Conservation (phyloP, 2,888 invertebrate genomes). For the Pandemis cinnamomeana region DNA sequence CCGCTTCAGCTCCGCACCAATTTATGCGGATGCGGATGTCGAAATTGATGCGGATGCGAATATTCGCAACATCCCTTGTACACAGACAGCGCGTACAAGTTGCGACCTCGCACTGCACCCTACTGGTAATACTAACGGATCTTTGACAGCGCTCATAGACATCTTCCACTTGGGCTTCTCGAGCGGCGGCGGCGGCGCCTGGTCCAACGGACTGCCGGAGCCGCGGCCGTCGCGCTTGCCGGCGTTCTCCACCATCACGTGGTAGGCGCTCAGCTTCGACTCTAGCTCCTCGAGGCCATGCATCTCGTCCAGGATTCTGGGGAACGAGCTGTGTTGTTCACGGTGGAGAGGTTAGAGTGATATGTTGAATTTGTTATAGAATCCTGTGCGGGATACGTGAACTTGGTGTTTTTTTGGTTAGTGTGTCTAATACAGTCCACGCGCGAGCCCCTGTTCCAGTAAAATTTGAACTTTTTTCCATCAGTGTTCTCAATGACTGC, state of each 20-base stretch:
- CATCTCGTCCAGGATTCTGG: slow-evolving; percentile 86
- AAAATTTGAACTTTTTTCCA: too few species aligned
- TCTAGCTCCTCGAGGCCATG: slow-evolving; percentile 91
- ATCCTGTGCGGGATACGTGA: background rate
- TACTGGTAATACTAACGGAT: slow-evolving; percentile 65
- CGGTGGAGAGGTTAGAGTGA: background rate
- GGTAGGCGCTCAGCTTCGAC: slow-evolving; percentile 90
- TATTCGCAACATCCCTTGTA: too few species aligned
- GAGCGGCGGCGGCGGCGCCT: slow-evolving; percentile 79
- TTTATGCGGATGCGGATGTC: too few species aligned
- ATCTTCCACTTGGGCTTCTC: slow-evolving; percentile 88
- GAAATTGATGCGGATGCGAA: too few species aligned
- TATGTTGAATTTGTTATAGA: background rate
- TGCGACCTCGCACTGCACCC: too few species aligned
- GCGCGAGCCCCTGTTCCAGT: too few species aligned
- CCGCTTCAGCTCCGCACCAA: too few species aligned
- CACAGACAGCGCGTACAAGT: too few species aligned
- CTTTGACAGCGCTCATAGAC: slow-evolving; percentile 86
- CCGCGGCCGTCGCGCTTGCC: slow-evolving; percentile 79
- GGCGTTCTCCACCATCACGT: slow-evolving; percentile 90
- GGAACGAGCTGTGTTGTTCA: slow-evolving; percentile 8
- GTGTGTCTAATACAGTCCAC: too few species aligned
- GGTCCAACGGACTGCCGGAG: slow-evolving; percentile 74
- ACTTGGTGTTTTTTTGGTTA: too few species aligned
- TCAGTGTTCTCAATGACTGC: too few species aligned